A percentile compares a stretch with the other conserved stretches of the same genome.
phyloP scores from a whole-genome alignment of 2,888 invertebrate genomes.

The Apotomis capreana region DNA sequence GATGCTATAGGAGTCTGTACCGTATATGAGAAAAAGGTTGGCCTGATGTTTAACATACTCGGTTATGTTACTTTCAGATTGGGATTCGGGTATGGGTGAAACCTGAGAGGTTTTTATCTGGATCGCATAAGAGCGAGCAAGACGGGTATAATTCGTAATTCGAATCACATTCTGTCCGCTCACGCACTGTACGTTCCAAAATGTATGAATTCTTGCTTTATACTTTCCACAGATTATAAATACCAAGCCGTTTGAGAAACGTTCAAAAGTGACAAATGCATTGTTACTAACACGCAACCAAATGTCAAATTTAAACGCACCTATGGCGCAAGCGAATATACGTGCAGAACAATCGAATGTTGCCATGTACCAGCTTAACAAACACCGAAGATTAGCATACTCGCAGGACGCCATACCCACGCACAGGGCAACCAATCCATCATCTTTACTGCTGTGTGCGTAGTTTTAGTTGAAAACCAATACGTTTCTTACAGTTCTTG shows the following conservation, averaged over 20 bases:
- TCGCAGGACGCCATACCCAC: constrained; percentile 74
- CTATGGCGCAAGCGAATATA: constrained; percentile 46
- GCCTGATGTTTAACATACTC: too few species aligned
- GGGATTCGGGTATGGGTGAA: too few species aligned
- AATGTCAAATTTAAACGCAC: constrained; percentile 41
- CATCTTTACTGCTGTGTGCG: constrained; percentile 70
- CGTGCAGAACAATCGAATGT: constrained; percentile 70
- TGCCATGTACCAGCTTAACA: constrained; percentile 66
- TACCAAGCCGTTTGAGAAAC: constrained; percentile 27
- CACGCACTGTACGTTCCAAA: not conserved
- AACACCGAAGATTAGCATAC: constrained; percentile 76
- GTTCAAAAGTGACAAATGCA: constrained; percentile 35
- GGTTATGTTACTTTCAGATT: too few species aligned
- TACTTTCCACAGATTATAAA: constrained; percentile 20
- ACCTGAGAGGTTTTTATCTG: too few species aligned
- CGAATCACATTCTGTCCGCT: too few species aligned
- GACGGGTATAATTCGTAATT: too few species aligned
- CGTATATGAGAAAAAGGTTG: too few species aligned
- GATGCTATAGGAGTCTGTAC: too few species aligned
- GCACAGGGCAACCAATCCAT: constrained; percentile 71
- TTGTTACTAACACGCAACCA: constrained; percentile 34
- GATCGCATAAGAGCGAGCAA: too few species aligned
- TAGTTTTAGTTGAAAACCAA: constrained; percentile 58
- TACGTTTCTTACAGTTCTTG: constrained; percentile 34
- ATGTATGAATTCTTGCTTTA: not conserved